phyloP scores from a whole-genome alignment of 2,888 invertebrate genomes.

The Cheilosia variabilis region DNA sequence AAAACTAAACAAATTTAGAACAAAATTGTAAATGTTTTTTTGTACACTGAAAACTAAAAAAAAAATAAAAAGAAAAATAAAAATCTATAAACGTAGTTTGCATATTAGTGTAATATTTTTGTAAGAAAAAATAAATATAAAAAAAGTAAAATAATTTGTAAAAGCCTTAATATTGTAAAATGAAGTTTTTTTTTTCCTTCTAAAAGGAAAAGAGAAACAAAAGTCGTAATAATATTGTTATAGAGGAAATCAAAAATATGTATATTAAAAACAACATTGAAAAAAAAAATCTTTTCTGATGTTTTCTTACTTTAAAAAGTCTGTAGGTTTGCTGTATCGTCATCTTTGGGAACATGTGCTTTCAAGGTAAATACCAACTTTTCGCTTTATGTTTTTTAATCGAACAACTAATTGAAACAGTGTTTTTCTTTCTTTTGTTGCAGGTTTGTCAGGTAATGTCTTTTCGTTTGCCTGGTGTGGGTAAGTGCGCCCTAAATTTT shows the following conservation, averaged over 20 bases:
- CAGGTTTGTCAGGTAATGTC: background rate
- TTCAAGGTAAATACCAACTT: slow-evolving; percentile 36
- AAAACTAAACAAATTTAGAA: slow-evolving; percentile 25
- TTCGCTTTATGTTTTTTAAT: background rate
- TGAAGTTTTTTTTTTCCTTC: slow-evolving; percentile 69
- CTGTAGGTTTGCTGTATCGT: background rate
- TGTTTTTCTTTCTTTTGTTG: slow-evolving; percentile 7
- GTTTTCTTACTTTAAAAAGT: slow-evolving; percentile 44
- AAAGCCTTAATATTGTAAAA: slow-evolving; percentile 67
- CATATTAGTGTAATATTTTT: slow-evolving; percentile 68
- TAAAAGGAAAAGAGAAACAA: slow-evolving; percentile 49
- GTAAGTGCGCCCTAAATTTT: slow-evolving; percentile 50
- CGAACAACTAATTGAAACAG: slow-evolving; percentile 6
- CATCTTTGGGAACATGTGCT: background rate
- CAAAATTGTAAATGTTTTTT: slow-evolving; percentile 61
- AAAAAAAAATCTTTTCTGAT: slow-evolving; percentile 62
- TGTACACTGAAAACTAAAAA: slow-evolving; percentile 65
- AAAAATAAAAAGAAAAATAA: slow-evolving; percentile 11
- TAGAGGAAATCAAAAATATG: slow-evolving; percentile 77
- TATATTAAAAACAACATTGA: slow-evolving; percentile 75
- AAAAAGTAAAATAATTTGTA: slow-evolving; percentile 66
- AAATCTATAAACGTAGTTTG: slow-evolving; percentile 66
- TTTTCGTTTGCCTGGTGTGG: background rate
- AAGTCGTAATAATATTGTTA: slow-evolving; percentile 77
- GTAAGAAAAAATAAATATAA: slow-evolving; percentile 56